Percentiles rank a stretch among this genome's conserved stretches.
Evolutionary conservation across 1,140 invertebrate species (phyloP).

Genomic region (Drosophila nasuta): DNA sequence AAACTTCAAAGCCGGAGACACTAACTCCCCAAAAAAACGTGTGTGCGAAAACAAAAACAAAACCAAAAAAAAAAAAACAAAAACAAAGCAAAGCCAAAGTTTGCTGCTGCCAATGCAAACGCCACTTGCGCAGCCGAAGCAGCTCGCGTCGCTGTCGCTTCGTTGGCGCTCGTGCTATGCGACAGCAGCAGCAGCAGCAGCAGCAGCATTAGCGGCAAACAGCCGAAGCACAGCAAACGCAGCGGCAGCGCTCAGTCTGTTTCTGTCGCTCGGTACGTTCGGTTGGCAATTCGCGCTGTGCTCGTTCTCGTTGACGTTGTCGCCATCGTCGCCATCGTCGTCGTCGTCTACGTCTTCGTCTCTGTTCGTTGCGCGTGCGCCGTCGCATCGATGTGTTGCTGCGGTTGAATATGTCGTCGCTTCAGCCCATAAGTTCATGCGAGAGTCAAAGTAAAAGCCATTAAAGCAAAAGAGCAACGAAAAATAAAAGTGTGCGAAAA

Average conservation of each 20-base stretch:
- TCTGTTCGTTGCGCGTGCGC: constrained; percentile 44
- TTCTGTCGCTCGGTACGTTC: constrained; percentile 60
- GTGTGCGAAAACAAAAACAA: constrained; percentile 53
- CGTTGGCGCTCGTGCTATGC: constrained; percentile 53
- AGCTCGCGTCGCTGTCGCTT: constrained; percentile 56
- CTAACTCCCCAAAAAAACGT: constrained; percentile 40
- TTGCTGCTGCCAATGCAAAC: constrained; percentile 52
- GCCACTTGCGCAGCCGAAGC: constrained; percentile 70
- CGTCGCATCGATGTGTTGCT: constrained; percentile 26
- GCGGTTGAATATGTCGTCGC: constrained; percentile 54
- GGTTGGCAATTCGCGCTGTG: constrained; percentile 47
- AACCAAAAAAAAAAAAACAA: constrained; percentile 34
- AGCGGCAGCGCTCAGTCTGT: constrained; percentile 43
- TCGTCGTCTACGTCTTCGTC: constrained; percentile 20
- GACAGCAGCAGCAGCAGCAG: constrained; percentile 25
- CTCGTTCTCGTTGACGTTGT: constrained; percentile 21
- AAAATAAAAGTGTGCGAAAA: constrained; percentile 76
- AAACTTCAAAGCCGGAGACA: constrained; percentile 45
- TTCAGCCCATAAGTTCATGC: constrained; percentile 43
- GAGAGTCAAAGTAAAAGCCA: constrained; percentile 54
- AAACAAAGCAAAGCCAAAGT: constrained; percentile 6
- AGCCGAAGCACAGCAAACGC: constrained; percentile 25
- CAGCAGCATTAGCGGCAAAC: constrained; percentile 19
- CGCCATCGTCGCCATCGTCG: constrained; percentile 28
- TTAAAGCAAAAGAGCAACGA: constrained; percentile 51